These are phyloP conservation scores for Xanthia icteritia DNA, from an alignment of 2,888 invertebrate species.

Conservation along the genomic window DNA sequence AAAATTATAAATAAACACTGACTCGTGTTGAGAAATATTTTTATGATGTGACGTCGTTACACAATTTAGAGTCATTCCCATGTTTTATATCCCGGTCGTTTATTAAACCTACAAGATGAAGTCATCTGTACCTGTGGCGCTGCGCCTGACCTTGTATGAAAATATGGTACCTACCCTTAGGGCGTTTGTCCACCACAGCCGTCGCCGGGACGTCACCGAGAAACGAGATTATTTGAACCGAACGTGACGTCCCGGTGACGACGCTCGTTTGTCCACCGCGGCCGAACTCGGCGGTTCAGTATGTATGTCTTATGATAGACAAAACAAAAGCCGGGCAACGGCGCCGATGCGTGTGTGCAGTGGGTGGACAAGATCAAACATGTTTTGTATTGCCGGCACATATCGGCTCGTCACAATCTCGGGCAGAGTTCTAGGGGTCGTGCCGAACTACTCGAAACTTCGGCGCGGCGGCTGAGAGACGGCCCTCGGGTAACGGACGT, in stretches of 20 bases:
- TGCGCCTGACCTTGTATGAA: background rate
- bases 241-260: background rate
- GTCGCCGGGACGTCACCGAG: no score
- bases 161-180: background rate
- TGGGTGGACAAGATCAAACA: background rate
- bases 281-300: background rate
- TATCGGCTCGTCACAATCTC: background rate
- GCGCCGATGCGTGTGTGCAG: background rate
- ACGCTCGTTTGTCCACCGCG: background rate
- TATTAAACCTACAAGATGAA: background rate
- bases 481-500: background rate
- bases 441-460: background rate
- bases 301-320: no score
- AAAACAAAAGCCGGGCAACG: no score
- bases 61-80: background rate
- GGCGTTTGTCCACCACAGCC: background rate
- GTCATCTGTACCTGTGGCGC: background rate
- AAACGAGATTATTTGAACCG: no score
- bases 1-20: constrained; percentile 24
- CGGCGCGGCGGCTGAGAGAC: no score
- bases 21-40: constrained; percentile 7
- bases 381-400: background rate
- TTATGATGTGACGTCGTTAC: constrained; percentile 1
- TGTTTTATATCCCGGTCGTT: background rate
- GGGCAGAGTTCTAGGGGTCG: background rate